phyloP scores from a whole-genome alignment of 2,797 vertebrate genomes.

The Lithobates pipiens region DNA sequence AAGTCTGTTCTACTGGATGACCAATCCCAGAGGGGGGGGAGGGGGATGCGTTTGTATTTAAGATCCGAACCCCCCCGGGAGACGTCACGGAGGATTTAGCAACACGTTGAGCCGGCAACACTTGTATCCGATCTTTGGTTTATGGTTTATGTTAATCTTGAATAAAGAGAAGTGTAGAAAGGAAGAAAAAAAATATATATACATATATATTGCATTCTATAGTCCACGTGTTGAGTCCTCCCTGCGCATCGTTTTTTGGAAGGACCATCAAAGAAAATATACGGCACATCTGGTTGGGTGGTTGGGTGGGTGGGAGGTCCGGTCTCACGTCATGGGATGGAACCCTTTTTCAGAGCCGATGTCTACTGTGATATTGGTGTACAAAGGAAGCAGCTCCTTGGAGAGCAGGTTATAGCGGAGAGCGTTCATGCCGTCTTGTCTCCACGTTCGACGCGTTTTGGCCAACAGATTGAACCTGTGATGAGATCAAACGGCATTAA shows the following conservation, averaged over 20 bases:
- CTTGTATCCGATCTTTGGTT: constrained; percentile 50
- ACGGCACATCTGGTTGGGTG: constrained; percentile 24
- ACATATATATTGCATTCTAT: constrained; percentile 11
- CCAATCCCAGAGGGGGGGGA: not conserved
- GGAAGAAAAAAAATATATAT: not conserved
- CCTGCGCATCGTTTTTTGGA: not conserved
- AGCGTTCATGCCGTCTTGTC: constrained; percentile 78
- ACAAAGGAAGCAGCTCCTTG: constrained; percentile 74
- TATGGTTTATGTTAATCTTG: not conserved
- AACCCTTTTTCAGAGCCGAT: constrained; percentile 76
- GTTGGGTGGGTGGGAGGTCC: not conserved
- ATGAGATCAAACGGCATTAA: not conserved
- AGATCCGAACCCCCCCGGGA: not conserved
- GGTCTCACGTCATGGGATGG: constrained; percentile 28
- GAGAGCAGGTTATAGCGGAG: constrained; percentile 77
- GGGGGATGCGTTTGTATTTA: not conserved
- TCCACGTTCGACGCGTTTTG: constrained; percentile 79
- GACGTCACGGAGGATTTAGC: not conserved
- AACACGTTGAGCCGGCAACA: not conserved
- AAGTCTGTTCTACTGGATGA: not conserved
- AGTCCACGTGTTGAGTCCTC: not conserved
- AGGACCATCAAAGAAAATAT: not conserved
- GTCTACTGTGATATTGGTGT: constrained; percentile 85
- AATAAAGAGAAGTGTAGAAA: constrained; percentile 5
- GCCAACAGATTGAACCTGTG: constrained; percentile 83